Evolutionary conservation across 1,140 invertebrate species (phyloP), one percentile per base, ranked within the genome.

Genomic region (Habropoda laboriosa): DNA sequence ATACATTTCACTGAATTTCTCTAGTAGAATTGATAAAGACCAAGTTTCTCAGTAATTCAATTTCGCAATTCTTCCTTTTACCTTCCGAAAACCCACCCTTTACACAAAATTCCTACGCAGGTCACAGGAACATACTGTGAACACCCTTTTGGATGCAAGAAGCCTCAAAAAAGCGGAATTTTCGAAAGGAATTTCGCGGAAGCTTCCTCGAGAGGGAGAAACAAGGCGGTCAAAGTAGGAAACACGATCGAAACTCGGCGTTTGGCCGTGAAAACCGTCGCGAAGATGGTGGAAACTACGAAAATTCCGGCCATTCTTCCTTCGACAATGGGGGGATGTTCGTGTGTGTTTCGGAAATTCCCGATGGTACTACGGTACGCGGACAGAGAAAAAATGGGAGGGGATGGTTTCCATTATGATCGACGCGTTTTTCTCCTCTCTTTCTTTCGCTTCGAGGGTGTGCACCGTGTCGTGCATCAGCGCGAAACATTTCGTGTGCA

Each of bases 341-440:
- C 81, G 81, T 84, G 75, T 76, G 84, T 70, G 76, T 77, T 74
- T 86, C 81, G 82, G 82, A 84, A 84, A 84, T 89, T 90, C 87
- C 86, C 88, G 87, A 89, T 88, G 90, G 87, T 78, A 79, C 68
- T 57, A 60, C n/a, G n/a, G n/a, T 55, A 47, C 66, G 60, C 5
- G n/a, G 30, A 24, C 10, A 16, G 55, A 27, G n/a, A n/a, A n/a
- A n/a, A n/a, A 21, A 27, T 35, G n/a, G 27, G 8, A 66, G 82
- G 81, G 79, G 72, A 79, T 68, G 75, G 85, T 89, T 91, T 88
- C 90, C 86, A 91, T 92, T 91, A 92, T 91, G 88, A 82, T 74
- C 88, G 80, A 89, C 88, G 86, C 73, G 87, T 87, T 87, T 90
- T 87, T 86, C 83, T 85, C 86, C 18, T 2, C n/a, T 5, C 0